Percentiles rank a stretch among this genome's conserved stretches.
Conservation (phyloP, 2,797 vertebrate genomes). For the Aulostomus chinensis region DNA sequence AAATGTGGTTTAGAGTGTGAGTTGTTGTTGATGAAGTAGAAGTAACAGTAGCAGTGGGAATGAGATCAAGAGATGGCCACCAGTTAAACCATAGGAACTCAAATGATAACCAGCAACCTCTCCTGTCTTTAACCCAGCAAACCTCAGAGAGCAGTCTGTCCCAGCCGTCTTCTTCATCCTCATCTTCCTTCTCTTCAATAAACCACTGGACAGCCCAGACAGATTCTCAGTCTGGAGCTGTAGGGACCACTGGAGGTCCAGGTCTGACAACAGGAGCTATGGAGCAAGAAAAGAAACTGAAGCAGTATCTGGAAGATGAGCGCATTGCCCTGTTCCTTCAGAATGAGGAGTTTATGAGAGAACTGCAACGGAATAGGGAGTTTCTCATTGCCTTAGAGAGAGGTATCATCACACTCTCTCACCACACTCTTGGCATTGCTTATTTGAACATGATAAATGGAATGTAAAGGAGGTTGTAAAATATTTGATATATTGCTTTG, state of each 20-base stretch:
- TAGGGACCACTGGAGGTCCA: constrained; percentile 36
- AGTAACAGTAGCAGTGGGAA: no score
- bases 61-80: no score
- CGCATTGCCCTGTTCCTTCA: constrained; percentile 95
- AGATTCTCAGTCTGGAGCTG: constrained; percentile 33
- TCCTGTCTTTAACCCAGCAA: constrained; percentile 55
- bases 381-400: constrained; percentile 94
- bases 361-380: constrained; percentile 94
- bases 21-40: no score
- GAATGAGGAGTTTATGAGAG: constrained; percentile 98
- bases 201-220: constrained; percentile 52
- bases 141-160: constrained; percentile 70
- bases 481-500: no score
- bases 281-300: constrained; percentile 91
- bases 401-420: constrained; percentile 73
- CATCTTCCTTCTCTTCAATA: constrained; percentile 67
- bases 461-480: neutral
- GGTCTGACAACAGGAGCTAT: constrained; percentile 55
- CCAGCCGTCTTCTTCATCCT: constrained; percentile 68
- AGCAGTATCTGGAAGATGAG: constrained; percentile 96
- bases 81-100: no score
- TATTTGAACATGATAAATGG: neutral
- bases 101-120: neutral
- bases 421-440: neutral
- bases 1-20: no score